Conservation (phyloP, 2,888 invertebrate genomes). For the Ormyrus thymus region DNA sequence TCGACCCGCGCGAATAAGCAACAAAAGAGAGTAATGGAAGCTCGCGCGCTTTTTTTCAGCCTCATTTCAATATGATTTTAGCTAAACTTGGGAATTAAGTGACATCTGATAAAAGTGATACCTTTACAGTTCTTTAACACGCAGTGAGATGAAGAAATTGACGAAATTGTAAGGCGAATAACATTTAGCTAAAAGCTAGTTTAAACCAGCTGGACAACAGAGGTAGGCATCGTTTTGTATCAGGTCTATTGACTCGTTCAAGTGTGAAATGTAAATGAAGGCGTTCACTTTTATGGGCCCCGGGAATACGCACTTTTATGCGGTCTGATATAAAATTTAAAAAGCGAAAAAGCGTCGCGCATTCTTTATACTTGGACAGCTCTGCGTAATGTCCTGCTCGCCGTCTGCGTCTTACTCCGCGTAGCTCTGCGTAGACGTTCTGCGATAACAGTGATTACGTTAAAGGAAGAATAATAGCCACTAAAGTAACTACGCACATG, state of each 20-base stretch:
- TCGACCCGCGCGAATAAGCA: background rate
- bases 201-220: no score
- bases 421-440: background rate
- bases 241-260: no score
- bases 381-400: background rate
- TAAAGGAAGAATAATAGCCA: slow-evolving; percentile 54
- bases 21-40: background rate
- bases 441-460: slow-evolving; percentile 49
- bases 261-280: slow-evolving; percentile 14
- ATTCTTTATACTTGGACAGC: background rate
- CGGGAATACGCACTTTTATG: background rate
- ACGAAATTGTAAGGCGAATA: no score
- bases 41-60: no score
- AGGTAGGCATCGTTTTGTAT: no score
- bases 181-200: no score
- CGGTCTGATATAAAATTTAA: slow-evolving; percentile 13
- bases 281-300: slow-evolving; percentile 17
- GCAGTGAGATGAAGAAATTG: no score
- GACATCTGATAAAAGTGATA: no score
- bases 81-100: no score
- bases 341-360: background rate
- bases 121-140: no score
- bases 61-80: no score
- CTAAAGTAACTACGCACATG: slow-evolving; percentile 44
- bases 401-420: background rate